These are phyloP conservation scores for Planiliza haematocheilus DNA, from an alignment of 2,113 vertebrate species.

Conservation along the genomic window DNA sequence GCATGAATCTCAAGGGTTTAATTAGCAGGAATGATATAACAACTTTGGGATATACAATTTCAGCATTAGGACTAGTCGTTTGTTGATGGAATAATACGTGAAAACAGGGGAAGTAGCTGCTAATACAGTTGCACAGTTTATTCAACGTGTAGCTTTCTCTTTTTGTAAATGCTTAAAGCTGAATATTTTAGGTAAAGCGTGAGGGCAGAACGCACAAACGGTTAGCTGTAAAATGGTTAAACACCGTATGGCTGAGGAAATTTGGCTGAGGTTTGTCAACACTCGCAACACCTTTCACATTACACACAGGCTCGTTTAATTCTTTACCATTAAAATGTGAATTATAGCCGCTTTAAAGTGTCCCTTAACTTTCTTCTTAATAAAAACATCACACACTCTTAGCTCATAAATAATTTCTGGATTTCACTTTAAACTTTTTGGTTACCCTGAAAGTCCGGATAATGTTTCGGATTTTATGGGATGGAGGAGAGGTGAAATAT, in stretches of 20 bases:
- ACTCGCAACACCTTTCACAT: background rate
- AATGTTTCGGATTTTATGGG: background rate
- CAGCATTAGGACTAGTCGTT: background rate
- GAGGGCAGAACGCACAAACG: background rate
- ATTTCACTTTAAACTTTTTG: background rate
- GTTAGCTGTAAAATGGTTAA: background rate
- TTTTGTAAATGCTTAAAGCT: background rate
- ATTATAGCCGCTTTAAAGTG: background rate
- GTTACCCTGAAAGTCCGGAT: background rate
- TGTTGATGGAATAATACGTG: background rate
- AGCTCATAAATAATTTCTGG: background rate
- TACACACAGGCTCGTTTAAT: background rate
- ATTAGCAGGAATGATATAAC: constrained; percentile 16
- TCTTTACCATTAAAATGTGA: background rate
- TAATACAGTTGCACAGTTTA: background rate
- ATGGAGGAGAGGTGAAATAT: background rate
- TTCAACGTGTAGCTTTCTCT: background rate
- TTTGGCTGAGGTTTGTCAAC: background rate
- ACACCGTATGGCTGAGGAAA: background rate
- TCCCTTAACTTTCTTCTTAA: background rate
- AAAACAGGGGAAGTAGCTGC: no score
- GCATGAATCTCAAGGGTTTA: constrained; percentile 10
- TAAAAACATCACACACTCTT: background rate
- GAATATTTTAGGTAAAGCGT: no score
- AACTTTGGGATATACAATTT: constrained; percentile 1